A percentile compares a stretch with the other conserved stretches of the same genome.
Conservation (phyloP, 2,888 invertebrate genomes). For the Pocota personata region DNA sequence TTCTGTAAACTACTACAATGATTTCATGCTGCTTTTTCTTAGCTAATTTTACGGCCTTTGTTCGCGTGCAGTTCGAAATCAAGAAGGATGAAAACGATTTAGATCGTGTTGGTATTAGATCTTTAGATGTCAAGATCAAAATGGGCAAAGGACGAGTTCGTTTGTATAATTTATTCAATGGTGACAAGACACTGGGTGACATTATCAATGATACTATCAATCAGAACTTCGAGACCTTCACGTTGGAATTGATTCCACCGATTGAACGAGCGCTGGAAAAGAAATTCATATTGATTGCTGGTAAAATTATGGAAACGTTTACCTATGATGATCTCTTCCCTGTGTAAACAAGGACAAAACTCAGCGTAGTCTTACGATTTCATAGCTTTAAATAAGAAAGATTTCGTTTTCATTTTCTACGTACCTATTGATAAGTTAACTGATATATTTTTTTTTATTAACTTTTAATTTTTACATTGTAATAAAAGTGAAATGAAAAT, state of each 20-base stretch:
- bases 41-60: conserved; percentile 88
- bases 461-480: conserved; percentile 10
- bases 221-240: conserved; percentile 88
- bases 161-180: conserved; percentile 89
- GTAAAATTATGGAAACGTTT: conserved; percentile 85
- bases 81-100: conserved; percentile 83
- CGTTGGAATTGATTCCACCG: conserved; percentile 88
- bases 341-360: conserved; percentile 76
- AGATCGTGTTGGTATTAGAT: conserved; percentile 86
- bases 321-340: conserved; percentile 85
- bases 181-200: conserved; percentile 87
- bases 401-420: conserved; percentile 1
- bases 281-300: conserved; percentile 85
- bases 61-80: conserved; percentile 86
- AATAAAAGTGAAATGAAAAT: neutral
- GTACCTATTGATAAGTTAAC: too few relatives aligned
- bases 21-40: conserved; percentile 71
- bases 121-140: conserved; percentile 87
- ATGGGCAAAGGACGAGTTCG: conserved; percentile 87
- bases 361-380: conserved; percentile 17
- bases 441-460: conserved; percentile 14
- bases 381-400: conserved; percentile 36
- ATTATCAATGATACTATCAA: conserved; percentile 86
- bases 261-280: conserved; percentile 86
- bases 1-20: neutral